Evolutionary conservation across 2,797 vertebrate genomes (phyloP), one percentile per base, ranked within the genome.

Genomic region (Geotrypetes seraphini): DNA sequence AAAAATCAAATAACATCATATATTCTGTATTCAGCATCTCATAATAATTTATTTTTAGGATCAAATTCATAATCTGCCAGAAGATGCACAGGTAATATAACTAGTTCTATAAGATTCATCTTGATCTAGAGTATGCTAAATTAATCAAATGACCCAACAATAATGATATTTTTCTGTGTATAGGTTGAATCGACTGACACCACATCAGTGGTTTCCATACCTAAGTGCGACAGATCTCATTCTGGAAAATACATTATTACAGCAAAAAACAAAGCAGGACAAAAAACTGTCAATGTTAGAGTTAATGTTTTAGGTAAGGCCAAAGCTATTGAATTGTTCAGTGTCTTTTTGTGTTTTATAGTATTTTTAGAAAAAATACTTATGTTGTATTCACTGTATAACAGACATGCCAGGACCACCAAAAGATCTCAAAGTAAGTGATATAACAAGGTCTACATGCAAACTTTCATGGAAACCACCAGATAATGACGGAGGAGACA

Each of bases 191-290:
- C 86, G 61, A 89, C 87, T 24, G 91, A 96, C 48, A 90, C 85
- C 20, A 87, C 80, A 5, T 96, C 94, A 10, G 49, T 75, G 6
- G 59, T 97, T 55, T 72, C 53, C 32, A 66, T 99, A 56, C 90
- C 91, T 1, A 74, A 82, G 6, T 89, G 89, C 52, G 82, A 86
- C 46, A 86, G 95, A 78, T 78, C 50, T 37, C 94, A 99, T 62
- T 85, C 91, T 32, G 95, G 96, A 54, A 88, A 91, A 69, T 99
- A 96, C 47, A 95, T 79, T 43, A 90, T 99, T 73, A 96, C 91
- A 15, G 96, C 92, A 42, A 98, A 97, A 66, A 98, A 97, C 63
- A 98, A 99, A 79, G 87, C 92, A 12, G 95, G 92, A 67, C 91
- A 96, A 69, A 99, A 98, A 68, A 92, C 92, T 16, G 63, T 86